Conservation (phyloP, 1,140 invertebrate species). For the Drosophila erecta region DNA sequence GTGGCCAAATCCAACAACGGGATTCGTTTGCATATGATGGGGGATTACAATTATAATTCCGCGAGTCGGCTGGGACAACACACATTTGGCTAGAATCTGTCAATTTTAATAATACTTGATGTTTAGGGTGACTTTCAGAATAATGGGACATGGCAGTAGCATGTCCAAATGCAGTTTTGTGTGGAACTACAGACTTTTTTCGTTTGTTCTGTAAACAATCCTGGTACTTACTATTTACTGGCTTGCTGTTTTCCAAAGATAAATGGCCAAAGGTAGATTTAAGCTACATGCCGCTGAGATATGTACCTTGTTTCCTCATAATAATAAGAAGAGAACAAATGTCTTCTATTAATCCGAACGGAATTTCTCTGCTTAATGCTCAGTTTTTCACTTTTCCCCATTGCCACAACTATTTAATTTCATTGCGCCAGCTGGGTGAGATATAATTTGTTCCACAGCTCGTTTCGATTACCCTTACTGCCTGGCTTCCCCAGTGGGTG, state of each 20-base stretch:
- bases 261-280: too few species aligned
- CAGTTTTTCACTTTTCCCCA: slow-evolving; percentile 1
- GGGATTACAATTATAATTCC: slow-evolving; percentile 12
- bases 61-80: slow-evolving; percentile 12
- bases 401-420: slow-evolving; percentile 6
- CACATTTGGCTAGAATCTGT: neutral
- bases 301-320: too few species aligned
- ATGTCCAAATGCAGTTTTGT: too few species aligned
- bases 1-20: slow-evolving; percentile 14
- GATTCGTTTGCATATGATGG: slow-evolving; percentile 33
- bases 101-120: too few species aligned
- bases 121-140: too few species aligned
- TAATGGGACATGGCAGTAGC: too few species aligned
- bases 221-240: too few species aligned
- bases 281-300: too few species aligned
- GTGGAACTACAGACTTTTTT: too few species aligned
- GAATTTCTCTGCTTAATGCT: neutral
- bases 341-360: neutral
- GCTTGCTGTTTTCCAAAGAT: too few species aligned
- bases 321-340: too few species aligned
- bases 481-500: slow-evolving; percentile 7
- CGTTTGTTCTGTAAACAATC: too few species aligned
- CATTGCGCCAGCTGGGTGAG: neutral
- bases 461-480: slow-evolving; percentile 12
- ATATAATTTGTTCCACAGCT: slow-evolving; percentile 28